A percentile compares a stretch with the other conserved stretches of the same genome.
Conservation (phyloP, 2,888 invertebrate genomes). For the Brenthis daphne region DNA sequence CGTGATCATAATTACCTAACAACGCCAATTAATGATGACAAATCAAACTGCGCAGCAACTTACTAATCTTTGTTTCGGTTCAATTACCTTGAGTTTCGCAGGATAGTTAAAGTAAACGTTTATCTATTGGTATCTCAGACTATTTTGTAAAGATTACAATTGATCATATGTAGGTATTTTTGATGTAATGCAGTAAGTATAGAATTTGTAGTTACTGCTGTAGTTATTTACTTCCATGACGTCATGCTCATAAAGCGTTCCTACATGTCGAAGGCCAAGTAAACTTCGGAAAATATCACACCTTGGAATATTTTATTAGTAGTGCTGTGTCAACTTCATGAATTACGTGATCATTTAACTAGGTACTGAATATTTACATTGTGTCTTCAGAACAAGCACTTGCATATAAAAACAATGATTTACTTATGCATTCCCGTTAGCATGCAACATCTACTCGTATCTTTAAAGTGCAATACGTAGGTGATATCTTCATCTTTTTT, state of each 20-base stretch:
- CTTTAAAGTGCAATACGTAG: neutral
- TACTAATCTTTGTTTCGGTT: conserved; percentile 18
- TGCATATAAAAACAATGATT: conserved; percentile 19
- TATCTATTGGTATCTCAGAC: neutral
- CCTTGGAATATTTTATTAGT: conserved; percentile 51
- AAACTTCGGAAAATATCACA: conserved; percentile 59
- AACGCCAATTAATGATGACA: conserved; percentile 33
- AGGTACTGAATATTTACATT: conserved; percentile 35
- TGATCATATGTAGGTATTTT: neutral
- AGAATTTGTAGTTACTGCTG: conserved; percentile 6
- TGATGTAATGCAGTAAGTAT: neutral
- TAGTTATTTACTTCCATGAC: conserved; percentile 46
- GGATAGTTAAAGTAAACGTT: neutral
- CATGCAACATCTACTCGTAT: neutral
- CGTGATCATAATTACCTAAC: conserved; percentile 30
- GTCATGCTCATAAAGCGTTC: conserved; percentile 49
- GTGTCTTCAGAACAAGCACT: conserved; percentile 23
- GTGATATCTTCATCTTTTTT: neutral
- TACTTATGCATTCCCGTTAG: neutral
- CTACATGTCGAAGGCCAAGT: conserved; percentile 61
- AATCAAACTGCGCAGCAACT: conserved; percentile 29
- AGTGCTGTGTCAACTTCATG: conserved; percentile 37
- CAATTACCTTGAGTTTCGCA: neutral
- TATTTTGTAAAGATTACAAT: neutral
- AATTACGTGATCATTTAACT: conserved; percentile 43